Conservation (phyloP, 2,113 vertebrate genomes). For the Pionites leucogaster region DNA sequence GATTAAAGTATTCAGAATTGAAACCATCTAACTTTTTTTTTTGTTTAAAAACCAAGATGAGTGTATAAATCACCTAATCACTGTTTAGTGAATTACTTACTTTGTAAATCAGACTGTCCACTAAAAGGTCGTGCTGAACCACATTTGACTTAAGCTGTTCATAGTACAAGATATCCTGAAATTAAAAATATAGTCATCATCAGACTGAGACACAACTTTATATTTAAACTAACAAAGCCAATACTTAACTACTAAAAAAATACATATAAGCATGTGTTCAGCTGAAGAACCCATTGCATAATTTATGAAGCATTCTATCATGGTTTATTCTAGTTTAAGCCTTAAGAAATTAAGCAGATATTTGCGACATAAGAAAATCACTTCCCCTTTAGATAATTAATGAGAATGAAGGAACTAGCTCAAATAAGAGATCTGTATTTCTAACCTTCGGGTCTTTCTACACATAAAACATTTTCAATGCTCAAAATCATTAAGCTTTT, state of each 20-base stretch:
- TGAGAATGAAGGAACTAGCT: background rate
- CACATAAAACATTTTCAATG: background rate
- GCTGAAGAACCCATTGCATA: background rate
- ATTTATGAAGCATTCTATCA: background rate
- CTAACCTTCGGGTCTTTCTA: background rate
- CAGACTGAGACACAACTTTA: background rate
- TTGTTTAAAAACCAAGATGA: background rate
- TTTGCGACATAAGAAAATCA: background rate
- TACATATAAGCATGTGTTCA: background rate
- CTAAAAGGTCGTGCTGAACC: slow-evolving; percentile 92
- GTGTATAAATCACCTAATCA: background rate
- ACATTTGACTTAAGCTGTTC: slow-evolving; percentile 96
- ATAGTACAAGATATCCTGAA: slow-evolving; percentile 92
- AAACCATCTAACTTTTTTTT: background rate
- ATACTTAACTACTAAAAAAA: background rate
- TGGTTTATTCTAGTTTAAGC: background rate
- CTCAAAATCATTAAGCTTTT: background rate
- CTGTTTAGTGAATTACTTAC: slow-evolving; percentile 72
- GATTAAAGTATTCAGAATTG: background rate
- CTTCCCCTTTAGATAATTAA: background rate
- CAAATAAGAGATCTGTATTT: background rate
- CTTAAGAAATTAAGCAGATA: background rate
- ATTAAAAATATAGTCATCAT: slow-evolving; percentile 47
- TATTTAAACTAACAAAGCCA: background rate
- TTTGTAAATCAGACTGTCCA: slow-evolving; percentile 98